Conservation (phyloP, 2,888 invertebrate genomes). For the Eulithis prunata region DNA sequence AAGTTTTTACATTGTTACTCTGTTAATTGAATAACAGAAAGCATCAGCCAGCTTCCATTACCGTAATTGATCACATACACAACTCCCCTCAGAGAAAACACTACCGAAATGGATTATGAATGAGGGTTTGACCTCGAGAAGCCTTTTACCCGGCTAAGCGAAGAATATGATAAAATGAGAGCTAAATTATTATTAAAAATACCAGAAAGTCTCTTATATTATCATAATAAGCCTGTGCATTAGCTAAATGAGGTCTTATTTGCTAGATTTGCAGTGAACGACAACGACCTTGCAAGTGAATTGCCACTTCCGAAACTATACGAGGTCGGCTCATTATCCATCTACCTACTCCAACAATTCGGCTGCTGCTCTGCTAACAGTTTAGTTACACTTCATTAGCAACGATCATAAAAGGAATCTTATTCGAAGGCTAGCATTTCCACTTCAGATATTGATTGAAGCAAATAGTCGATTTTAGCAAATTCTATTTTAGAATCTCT, state of each 20-base stretch:
- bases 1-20: conserved; percentile 12
- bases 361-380: conserved; percentile 33
- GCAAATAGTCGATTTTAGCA: not conserved
- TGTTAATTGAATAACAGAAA: conserved; percentile 25
- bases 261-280: conserved; percentile 43
- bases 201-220: conserved; percentile 17
- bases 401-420: conserved; percentile 32
- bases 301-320: conserved; percentile 67
- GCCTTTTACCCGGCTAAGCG: conserved; percentile 19
- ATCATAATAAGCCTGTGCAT: conserved; percentile 13
- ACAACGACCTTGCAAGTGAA: conserved; percentile 65
- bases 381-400: conserved; percentile 38
- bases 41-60: conserved; percentile 28
- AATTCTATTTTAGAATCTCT: not conserved
- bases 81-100: conserved; percentile 29
- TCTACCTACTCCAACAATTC: conserved; percentile 45
- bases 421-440: conserved; percentile 24
- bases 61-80: conserved; percentile 33
- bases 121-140: conserved; percentile 29
- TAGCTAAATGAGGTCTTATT: conserved; percentile 23
- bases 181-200: conserved; percentile 6
- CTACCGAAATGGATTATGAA: conserved; percentile 38
- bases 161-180: conserved; percentile 4
- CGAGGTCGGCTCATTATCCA: conserved; percentile 57
- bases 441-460: conserved; percentile 9